Base-by-base conservation (phyloP, 2,113 vertebrate genomes). In the Agelaius phoeniceus region DNA sequence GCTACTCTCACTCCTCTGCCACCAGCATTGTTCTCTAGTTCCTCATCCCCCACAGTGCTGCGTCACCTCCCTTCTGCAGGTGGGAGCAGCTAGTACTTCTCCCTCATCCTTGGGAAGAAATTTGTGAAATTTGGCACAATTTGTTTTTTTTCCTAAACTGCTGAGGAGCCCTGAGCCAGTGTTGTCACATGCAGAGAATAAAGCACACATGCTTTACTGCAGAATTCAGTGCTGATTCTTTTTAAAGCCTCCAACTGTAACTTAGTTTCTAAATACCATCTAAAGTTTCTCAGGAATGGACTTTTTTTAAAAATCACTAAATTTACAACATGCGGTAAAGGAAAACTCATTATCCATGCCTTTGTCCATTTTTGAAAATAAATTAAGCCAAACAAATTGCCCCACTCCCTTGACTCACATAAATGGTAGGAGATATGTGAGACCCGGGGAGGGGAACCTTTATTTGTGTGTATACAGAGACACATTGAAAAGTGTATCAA, bases 131-230 rank as follows among this genome's bases (percentile, higher is more conserved):
- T 35, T 31, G 33, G 13, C 31, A 59, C 66, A 63, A 27, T 15
- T 33, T 11, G 0, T 0, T 23, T 73, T 73, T 73, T 78, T 49
- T n/a, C 15, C 37, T 80, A 10, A 71, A 33, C 10, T 51, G 6
- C 35, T 33, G 24, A 75, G 66, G 48, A 78, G 26, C 30, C 30
- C 57, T 78, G 27, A 55, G 39, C 12, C 57, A 23, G 4, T 5
- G 5, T 48, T 76, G 27, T 57, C 30, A 46, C 49, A 13, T 55
- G 21, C 2, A 5, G 58, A 37, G 57, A 69, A 31, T n/a, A 57
- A 79, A 85, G 7, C 30, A 26, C 0, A 0, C 6, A 2, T 6
- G 1, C 30, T 62, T 49, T 62, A 17, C 31, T 84, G 35, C 44
- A 68, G 66, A 78, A 41, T 76, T 83, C 33, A 58, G 21, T 54